phyloP scores from a whole-genome alignment of 2,888 invertebrate species.

The Chloromyia formosa region DNA sequence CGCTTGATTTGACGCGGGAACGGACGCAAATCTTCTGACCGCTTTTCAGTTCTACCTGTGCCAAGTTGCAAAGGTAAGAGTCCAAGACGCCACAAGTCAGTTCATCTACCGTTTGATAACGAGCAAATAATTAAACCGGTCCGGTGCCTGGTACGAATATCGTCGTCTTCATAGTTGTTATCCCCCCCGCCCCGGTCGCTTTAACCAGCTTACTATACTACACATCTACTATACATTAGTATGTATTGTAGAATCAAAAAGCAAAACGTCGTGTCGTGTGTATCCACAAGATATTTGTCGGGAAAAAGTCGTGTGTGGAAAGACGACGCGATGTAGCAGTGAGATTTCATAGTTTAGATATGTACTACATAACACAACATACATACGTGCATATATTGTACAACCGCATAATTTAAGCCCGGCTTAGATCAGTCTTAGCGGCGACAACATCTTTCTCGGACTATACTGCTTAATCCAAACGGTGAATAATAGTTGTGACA shows the following conservation, averaged over 20 bases:
- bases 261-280: too few relatives aligned
- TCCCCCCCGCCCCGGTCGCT: too few relatives aligned
- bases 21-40: background rate
- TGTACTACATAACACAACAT: background rate
- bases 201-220: too few relatives aligned
- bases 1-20: constrained; percentile 1
- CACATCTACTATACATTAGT: too few relatives aligned
- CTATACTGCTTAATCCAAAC: constrained; percentile 8
- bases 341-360: constrained; percentile 16
- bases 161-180: too few relatives aligned
- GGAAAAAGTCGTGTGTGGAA: background rate
- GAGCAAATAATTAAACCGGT: constrained; percentile 54
- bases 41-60: constrained; percentile 23
- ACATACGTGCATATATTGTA: too few relatives aligned
- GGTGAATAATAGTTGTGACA: background rate
- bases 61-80: constrained; percentile 12
- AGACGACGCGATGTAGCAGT: too few relatives aligned
- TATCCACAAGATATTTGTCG: constrained; percentile 47
- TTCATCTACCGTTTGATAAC: constrained; percentile 54
- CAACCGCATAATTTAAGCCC: background rate
- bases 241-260: too few relatives aligned
- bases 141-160: constrained; percentile 54
- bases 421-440: constrained; percentile 15
- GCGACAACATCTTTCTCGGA: background rate
- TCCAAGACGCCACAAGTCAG: constrained; percentile 45